Conservation (phyloP, 2,888 invertebrate species). For the Perithous albicinctus region DNA sequence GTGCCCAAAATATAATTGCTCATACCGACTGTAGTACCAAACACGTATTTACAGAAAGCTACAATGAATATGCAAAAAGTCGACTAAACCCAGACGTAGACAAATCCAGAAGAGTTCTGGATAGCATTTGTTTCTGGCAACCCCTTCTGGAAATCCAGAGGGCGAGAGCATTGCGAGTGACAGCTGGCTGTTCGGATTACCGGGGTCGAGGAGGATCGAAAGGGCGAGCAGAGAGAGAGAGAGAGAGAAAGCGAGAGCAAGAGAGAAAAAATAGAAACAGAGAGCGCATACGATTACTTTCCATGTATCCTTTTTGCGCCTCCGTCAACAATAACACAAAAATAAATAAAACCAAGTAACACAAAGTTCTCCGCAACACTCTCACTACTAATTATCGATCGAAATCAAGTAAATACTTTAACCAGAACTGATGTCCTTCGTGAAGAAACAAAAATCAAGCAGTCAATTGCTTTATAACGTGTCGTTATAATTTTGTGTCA, state of each 20-base stretch:
- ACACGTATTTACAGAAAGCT: background rate
- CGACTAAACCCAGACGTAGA: conserved; percentile 52
- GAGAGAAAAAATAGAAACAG: background rate
- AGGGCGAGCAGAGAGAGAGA: conserved; percentile 57
- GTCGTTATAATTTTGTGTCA: conserved; percentile 70
- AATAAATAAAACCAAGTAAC: conserved; percentile 1
- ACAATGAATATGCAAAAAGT: background rate
- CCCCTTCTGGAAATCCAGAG: conserved; percentile 60
- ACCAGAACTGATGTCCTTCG: background rate
- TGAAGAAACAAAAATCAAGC: conserved; percentile 5
- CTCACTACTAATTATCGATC: background rate
- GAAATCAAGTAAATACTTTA: background rate
- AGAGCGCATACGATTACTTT: conserved; percentile 1
- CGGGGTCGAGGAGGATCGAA: conserved; percentile 66
- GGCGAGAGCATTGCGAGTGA: conserved; percentile 78
- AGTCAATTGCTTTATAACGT: conserved; percentile 62
- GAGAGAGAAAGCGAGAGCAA: background rate
- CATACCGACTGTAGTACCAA: too few species aligned
- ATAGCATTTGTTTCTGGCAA: conserved; percentile 74
- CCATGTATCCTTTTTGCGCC: background rate
- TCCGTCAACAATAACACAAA: background rate
- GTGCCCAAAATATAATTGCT: too few species aligned
- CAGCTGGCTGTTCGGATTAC: conserved; percentile 84
- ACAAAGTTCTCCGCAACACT: background rate
- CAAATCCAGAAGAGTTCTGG: conserved; percentile 71